Base-by-base conservation (phyloP, 2,797 vertebrate genomes). In the Clarias fuscus region DNA sequence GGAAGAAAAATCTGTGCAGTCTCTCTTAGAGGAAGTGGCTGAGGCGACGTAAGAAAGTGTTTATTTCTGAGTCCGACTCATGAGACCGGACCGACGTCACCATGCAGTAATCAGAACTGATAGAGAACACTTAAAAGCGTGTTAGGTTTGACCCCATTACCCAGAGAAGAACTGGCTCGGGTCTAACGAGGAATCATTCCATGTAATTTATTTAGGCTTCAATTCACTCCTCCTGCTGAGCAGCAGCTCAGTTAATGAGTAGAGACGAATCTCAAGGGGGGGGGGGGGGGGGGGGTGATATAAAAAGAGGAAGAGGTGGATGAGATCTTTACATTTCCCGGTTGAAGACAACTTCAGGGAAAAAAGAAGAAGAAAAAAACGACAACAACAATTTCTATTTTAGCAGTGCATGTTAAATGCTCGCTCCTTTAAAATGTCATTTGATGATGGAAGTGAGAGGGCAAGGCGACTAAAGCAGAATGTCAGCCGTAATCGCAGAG, bases 171-270 rank as follows among this genome's bases (percentile, higher is more conserved):
- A 86, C 88, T 89, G 86, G 88, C 77, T 86, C 82, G 84, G 83
- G 82, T 86, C 84, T 93, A 91, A 90, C 88, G 86, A 88, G 84
- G 84, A 91, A 92, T 88, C 90, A 91, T 94, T 93, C 91, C 65
- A 37, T n/a, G 10, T 93, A 94, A 95, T 89, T 82, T 86, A 78
- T 87, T 94, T 94, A 94, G 82, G 7, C 37, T 85, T 67, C 89
- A 90, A 93, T 93, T 76, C 86, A 88, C 89, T 87, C 92, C 83
- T 88, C 89, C 91, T 91, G 86, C 84, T 86, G 86, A 62, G 80
- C 90, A 91, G 90, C 91, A 91, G 89, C 90, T 88, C 75, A 72
- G 85, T 83, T 90, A 91, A 92, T 94, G 88, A 90, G 88, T 85
- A 1, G 40, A 85, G 72, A 86, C 78, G 83, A 82, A 86, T 83